phyloP scores from a whole-genome alignment of 2,113 vertebrate species.

The Hippopotamus amphibius region DNA sequence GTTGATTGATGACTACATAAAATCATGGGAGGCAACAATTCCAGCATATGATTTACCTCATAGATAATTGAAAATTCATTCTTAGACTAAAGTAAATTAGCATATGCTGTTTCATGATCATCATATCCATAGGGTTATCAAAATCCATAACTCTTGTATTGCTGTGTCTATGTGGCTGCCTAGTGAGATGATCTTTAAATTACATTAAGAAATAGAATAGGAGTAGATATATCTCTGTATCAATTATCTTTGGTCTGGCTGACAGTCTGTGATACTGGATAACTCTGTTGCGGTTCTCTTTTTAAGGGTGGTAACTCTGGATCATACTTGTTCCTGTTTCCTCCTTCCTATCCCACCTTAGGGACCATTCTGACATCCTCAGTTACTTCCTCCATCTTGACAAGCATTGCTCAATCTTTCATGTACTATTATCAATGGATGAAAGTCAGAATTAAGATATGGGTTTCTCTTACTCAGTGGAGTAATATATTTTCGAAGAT shows the following conservation, averaged over 20 bases:
- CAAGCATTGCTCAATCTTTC: background rate
- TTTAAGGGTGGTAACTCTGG: background rate
- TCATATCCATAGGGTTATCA: background rate
- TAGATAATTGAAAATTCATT: conserved; percentile 24
- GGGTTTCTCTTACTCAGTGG: background rate
- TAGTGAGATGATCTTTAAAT: background rate
- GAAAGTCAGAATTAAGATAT: background rate
- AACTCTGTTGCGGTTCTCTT: background rate
- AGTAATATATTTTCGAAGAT: background rate
- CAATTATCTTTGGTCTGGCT: background rate
- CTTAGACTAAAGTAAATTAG: background rate
- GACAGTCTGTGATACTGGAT: background rate
- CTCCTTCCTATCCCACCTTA: background rate
- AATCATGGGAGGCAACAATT: background rate
- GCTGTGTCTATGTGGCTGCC: background rate
- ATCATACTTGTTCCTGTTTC: background rate
- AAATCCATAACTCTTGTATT: background rate
- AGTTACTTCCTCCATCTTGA: background rate
- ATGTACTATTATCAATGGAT: background rate
- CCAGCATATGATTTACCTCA: background rate
- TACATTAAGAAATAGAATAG: conserved; percentile 4
- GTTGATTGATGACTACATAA: background rate
- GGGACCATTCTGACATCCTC: background rate
- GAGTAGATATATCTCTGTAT: background rate
- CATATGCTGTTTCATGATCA: background rate